These are phyloP conservation scores for Scaeva pyrastri DNA, from an alignment of 2,888 invertebrate genomes.

Conservation along the genomic window DNA sequence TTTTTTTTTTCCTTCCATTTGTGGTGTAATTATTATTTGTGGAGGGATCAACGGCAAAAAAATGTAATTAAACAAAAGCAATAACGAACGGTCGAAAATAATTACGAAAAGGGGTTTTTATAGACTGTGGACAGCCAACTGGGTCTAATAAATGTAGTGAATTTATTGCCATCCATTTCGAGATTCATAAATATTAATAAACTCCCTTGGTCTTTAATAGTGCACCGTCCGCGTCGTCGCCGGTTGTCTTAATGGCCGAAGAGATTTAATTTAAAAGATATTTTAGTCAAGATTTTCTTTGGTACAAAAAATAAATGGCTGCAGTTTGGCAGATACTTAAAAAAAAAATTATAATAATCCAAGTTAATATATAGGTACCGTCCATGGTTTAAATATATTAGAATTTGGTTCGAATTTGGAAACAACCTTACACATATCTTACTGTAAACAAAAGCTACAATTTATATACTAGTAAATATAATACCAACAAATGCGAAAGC, in stretches of 20 bases:
- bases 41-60: conserved; percentile 8
- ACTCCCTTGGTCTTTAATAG: conserved; percentile 11
- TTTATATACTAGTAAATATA: too few species aligned
- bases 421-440: too few species aligned
- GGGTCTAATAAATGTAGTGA: conserved; percentile 25
- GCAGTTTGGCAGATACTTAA: too few species aligned
- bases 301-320: neutral
- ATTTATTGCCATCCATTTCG: conserved; percentile 23
- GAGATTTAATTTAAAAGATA: conserved; percentile 17
- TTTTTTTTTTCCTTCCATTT: conserved; percentile 10
- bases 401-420: too few species aligned
- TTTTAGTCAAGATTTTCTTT: neutral
- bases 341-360: too few species aligned
- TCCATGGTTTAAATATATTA: too few species aligned
- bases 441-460: too few species aligned
- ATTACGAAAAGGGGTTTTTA: conserved; percentile 24
- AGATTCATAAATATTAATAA: conserved; percentile 30
- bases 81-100: conserved; percentile 36
- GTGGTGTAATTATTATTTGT: conserved; percentile 19
- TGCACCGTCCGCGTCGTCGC: neutral
- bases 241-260: neutral
- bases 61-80: conserved; percentile 36
- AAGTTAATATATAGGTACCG: too few species aligned
- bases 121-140: conserved; percentile 31
- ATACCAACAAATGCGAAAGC: too few species aligned